Base-by-base conservation (phyloP, 2,888 invertebrate genomes). In the Yponomeuta plumbellus region DNA sequence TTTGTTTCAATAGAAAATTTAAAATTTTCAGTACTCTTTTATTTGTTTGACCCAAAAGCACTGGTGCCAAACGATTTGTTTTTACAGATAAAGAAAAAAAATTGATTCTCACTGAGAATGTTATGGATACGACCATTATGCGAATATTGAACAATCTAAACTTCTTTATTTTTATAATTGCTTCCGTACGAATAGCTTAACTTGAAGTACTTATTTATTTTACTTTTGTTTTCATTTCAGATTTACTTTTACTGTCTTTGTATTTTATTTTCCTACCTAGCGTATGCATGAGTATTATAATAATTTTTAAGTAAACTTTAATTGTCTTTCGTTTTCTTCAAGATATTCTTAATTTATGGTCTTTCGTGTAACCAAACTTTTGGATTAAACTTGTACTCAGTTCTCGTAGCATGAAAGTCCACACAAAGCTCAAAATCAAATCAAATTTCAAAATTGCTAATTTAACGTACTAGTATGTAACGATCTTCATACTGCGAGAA, bases 111-210 rank as follows among this genome's bases (percentile, higher is more conserved):
- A 23, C 67, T 74, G 86, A 87, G 90, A 88, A 88, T 89, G 90
- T 90, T 90, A 89, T 89, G 90, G 90, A 89, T 88, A 44, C 34
- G 40, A 61, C 10, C 39, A 44, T n/a, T 17, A 56, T 56, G 26
- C 21, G n/a, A 44, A n/a, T 13, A 39, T 64, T 64, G n/a, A n/a
- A 23, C 23, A 44, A 44, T 44, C 3, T 52, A 3, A 52, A 13
- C 17, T 52, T 17, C 17, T 57, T 13, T 17, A 79, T 75, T 78
- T 77, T 76, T 76, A 72, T 74, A 78, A 72, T 81, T 74, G 88
- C 88, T 89, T 88, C 80, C 83, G 81, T 87, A 26, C 11, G 79
- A 78, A 76, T 85, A 86, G 89, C 88, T 88, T 86, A 75, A 77
- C 77, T 73, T 80, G 76, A 17, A 52, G 44, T 52, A 52, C 17